Evolutionary conservation across 2,888 invertebrate species (phyloP).

Genomic region (Brachynemurus nebulosus): DNA sequence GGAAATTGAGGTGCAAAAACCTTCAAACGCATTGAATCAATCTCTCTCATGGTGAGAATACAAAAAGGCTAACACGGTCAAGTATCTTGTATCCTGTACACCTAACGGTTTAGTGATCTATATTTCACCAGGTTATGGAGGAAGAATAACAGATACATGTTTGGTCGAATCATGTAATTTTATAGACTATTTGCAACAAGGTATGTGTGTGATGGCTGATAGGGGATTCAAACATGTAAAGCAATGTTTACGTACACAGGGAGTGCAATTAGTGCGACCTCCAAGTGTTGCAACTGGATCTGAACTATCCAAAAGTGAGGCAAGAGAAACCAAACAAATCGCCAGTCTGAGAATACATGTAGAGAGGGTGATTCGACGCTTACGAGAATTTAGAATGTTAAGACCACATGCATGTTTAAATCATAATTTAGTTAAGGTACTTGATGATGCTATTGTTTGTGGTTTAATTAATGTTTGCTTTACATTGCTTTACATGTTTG

Average conservation of each 20-base stretch:
- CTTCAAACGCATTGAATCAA: slow-evolving; percentile 23
- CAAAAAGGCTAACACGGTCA: slow-evolving; percentile 9
- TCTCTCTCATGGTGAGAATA: slow-evolving; percentile 26
- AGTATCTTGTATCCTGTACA: slow-evolving; percentile 18
- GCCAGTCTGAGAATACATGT: slow-evolving; percentile 11
- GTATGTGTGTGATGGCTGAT: background rate
- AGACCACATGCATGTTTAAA: slow-evolving; percentile 9
- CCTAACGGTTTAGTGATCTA: slow-evolving; percentile 17
- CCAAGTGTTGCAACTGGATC: background rate
- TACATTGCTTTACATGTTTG: too few species aligned
- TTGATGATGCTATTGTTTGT: slow-evolving; percentile 12
- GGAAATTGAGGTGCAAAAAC: slow-evolving; percentile 27
- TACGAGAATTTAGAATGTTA: slow-evolving; percentile 4
- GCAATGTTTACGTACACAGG: background rate
- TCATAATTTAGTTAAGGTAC: slow-evolving; percentile 8
- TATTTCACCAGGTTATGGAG: background rate
- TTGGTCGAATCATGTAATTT: slow-evolving; percentile 15
- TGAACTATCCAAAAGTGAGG: background rate
- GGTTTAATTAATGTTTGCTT: slow-evolving; percentile 16
- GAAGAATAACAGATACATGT: background rate
- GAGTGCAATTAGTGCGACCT: background rate
- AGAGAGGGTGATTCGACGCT: slow-evolving; percentile 10
- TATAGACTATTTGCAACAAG: slow-evolving; percentile 10
- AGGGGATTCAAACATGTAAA: background rate
- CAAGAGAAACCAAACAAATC: slow-evolving; percentile 4